Evolutionary conservation across 2,888 invertebrate species (phyloP).

Genomic region (Cyaniris semiargus): DNA sequence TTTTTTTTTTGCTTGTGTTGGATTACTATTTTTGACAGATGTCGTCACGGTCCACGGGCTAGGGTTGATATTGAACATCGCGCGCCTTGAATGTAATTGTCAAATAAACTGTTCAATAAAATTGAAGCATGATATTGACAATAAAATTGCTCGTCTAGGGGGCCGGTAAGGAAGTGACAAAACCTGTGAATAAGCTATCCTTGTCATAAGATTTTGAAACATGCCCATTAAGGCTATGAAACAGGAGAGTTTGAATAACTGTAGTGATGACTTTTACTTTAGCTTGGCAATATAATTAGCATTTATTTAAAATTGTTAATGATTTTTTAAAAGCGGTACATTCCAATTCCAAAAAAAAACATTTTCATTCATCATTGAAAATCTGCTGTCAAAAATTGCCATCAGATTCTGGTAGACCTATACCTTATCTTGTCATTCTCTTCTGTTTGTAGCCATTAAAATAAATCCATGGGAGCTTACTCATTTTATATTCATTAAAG

Average conservation of each 20-base stretch:
- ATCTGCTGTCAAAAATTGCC: too few species aligned
- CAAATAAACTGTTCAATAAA: too few species aligned
- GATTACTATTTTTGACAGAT: too few species aligned
- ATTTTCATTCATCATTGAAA: constrained; percentile 5
- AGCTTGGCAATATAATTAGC: not conserved
- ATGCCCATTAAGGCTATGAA: not conserved
- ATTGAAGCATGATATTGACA: too few species aligned
- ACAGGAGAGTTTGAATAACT: not conserved
- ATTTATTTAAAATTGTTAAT: not conserved
- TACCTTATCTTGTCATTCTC: constrained; percentile 24
- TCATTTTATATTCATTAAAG: constrained; percentile 41
- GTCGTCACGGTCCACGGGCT: too few species aligned
- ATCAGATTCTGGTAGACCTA: too few species aligned
- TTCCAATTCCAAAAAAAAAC: constrained; percentile 3
- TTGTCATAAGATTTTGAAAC: not conserved
- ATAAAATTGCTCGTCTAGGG: too few species aligned
- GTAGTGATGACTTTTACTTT: not conserved
- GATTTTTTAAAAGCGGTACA: not conserved
- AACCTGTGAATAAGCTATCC: not conserved
- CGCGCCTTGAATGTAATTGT: too few species aligned
- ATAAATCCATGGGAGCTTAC: constrained; percentile 21
- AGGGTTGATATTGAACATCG: too few species aligned
- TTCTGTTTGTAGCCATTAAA: constrained; percentile 20
- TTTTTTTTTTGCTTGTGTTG: too few species aligned
- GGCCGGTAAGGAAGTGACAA: too few species aligned